Evolutionary conservation across 2,888 invertebrate species (phyloP), one percentile per base, ranked within the genome.

Genomic region (Idaea straminata): DNA sequence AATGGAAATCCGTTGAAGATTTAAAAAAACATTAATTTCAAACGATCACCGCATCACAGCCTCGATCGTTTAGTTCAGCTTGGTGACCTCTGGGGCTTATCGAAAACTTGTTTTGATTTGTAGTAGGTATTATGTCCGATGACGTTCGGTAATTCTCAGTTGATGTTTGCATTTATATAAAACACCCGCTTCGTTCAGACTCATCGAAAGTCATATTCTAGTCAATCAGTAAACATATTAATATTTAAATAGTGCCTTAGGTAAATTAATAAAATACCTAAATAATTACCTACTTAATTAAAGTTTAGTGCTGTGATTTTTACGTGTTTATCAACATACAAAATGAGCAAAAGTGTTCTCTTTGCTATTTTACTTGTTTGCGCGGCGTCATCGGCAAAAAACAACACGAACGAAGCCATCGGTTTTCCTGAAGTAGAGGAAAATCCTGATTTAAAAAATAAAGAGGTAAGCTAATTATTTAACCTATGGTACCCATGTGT

Each of bases 361-460:
- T 47, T 47, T 13, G 34, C 61, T 62, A 4, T 57, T 58, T 57
- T n/a, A 57, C 6, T 59, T 13, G 63, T 60, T 34, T 36, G 57
- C 58, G 34, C 34, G 58, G 25, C 34, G 57, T 25, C 16, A 57
- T 47, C 47, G 10, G 47, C 47, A 47, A 7, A 47, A 47, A 47
- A 47, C 47, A 47, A 10, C 13, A 47, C 47, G 10, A 47, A 47
- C 13, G 13, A 13, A 10, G 47, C 47, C 13, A 47, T 47, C 47
- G 47, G 47, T n/a, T 38, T 61, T 15, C n/a, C 15, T 38, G n/a
- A 10, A 61, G 61, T 5, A 15, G 61, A 38, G 38, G 61, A 15
- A 61, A 61, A 25, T 35, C 35, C n/a, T 35, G n/a, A n/a, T 61
- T 15, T 38, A 61, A 36, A 36, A 61, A 61, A 36, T 61, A 61